Evolutionary conservation across 2,113 vertebrate species (phyloP).

Genomic region (Siniperca chuatsi): DNA sequence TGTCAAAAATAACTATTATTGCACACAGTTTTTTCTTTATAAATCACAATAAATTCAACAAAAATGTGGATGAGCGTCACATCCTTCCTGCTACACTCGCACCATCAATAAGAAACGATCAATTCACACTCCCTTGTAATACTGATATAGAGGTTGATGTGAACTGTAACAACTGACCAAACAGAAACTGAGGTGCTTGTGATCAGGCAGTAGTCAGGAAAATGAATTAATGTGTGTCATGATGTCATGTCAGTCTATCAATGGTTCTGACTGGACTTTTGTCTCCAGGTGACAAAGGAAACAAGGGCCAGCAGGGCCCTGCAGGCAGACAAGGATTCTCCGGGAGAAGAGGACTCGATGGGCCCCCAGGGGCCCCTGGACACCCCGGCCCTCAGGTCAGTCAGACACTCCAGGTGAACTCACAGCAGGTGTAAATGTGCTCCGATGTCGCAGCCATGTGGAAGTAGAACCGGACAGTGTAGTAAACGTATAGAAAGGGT

Average conservation of each 20-base stretch:
- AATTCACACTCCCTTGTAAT: too few relatives aligned
- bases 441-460: too few relatives aligned
- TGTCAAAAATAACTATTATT: background rate
- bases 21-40: background rate
- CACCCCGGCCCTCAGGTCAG: conserved; percentile 69
- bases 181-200: too few relatives aligned
- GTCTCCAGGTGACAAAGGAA: conserved; percentile 78
- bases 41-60: background rate
- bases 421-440: background rate
- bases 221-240: background rate
- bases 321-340: conserved; percentile 82
- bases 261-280: conserved; percentile 4
- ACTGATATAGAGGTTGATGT: too few relatives aligned
- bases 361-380: conserved; percentile 71
- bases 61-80: too few relatives aligned
- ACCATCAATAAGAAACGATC: too few relatives aligned
- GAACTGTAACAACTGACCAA: too few relatives aligned
- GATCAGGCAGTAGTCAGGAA: background rate
- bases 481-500: too few relatives aligned
- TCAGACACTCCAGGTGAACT: background rate
- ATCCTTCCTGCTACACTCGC: too few relatives aligned
- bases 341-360: conserved; percentile 81
- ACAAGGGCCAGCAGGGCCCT: conserved; percentile 32
- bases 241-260: background rate
- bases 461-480: too few relatives aligned